phyloP scores from a whole-genome alignment of 2,113 vertebrate genomes.

The Larimichthys crocea region DNA sequence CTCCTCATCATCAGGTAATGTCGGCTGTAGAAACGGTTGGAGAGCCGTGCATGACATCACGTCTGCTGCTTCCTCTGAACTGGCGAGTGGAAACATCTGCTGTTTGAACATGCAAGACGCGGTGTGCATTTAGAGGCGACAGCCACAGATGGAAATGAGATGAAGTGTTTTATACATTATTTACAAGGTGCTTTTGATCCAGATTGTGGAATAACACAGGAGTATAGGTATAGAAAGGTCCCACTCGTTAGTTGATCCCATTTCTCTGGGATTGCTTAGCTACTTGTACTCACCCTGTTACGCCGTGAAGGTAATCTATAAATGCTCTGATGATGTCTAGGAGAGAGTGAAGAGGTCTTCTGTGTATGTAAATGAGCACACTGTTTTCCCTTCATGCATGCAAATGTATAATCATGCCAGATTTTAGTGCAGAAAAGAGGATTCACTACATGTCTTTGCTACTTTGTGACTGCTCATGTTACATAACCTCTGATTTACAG shows the following conservation, averaged over 20 bases:
- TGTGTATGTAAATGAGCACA: not conserved
- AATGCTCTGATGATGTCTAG: not conserved
- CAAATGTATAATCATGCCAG: too few species aligned
- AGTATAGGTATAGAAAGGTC: slow-evolving; percentile 1
- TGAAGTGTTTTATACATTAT: slow-evolving; percentile 37
- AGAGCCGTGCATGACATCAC: not conserved
- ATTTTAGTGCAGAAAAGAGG: not conserved
- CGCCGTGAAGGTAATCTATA: not conserved
- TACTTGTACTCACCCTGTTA: not conserved
- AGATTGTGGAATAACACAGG: not conserved
- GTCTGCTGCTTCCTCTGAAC: not conserved
- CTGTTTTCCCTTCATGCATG: too few species aligned
- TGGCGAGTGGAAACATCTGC: not conserved
- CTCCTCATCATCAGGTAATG: not conserved
- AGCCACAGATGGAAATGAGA: slow-evolving; percentile 25
- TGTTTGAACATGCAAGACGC: slow-evolving; percentile 7
- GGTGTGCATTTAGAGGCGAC: not conserved
- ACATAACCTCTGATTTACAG: not conserved
- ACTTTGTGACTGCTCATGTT: not conserved
- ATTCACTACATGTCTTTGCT: not conserved
- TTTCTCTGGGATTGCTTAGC: not conserved
- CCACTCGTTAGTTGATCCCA: not conserved
- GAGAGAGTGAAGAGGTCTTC: not conserved
- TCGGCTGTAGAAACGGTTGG: not conserved
- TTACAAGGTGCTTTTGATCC: slow-evolving; percentile 23